Evolutionary conservation across 2,113 vertebrate genomes (phyloP).

Genomic region (Pseudorectes ferrugineus): DNA sequence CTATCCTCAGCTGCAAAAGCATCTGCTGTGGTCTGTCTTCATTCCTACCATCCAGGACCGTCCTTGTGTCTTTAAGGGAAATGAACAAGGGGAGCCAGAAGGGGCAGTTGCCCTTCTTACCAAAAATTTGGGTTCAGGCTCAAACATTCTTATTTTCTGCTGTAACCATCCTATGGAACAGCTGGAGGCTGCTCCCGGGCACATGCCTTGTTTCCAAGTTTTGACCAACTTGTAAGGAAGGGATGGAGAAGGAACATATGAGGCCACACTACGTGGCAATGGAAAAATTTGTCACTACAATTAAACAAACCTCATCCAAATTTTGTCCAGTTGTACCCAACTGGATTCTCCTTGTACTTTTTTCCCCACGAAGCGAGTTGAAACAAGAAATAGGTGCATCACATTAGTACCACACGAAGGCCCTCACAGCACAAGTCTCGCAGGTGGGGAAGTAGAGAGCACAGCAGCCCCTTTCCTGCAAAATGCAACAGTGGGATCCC

Average conservation of each 20-base stretch:
- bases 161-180: not conserved
- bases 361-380: not conserved
- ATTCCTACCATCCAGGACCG: not conserved
- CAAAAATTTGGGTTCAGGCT: not conserved
- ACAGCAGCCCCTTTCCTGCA: not conserved
- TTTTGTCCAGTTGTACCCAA: not conserved
- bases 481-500: not conserved
- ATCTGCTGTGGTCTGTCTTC: not conserved
- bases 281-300: not conserved
- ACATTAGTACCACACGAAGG: rapidly evolving
- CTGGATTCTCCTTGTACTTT: not conserved
- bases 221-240: not conserved
- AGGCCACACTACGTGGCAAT: not conserved
- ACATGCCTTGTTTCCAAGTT: not conserved
- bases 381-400: not conserved
- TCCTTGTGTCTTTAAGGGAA: not conserved
- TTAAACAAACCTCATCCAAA: not conserved
- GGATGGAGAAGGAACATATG: not conserved
- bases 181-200: not conserved
- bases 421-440: rapidly evolving
- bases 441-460: not conserved
- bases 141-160: not conserved
- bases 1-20: not conserved
- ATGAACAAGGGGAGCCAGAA: not conserved
- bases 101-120: not conserved